These are phyloP conservation scores for Dromococcyx pavoninus DNA, from an alignment of 2,797 vertebrate genomes.

Conservation along the genomic window DNA sequence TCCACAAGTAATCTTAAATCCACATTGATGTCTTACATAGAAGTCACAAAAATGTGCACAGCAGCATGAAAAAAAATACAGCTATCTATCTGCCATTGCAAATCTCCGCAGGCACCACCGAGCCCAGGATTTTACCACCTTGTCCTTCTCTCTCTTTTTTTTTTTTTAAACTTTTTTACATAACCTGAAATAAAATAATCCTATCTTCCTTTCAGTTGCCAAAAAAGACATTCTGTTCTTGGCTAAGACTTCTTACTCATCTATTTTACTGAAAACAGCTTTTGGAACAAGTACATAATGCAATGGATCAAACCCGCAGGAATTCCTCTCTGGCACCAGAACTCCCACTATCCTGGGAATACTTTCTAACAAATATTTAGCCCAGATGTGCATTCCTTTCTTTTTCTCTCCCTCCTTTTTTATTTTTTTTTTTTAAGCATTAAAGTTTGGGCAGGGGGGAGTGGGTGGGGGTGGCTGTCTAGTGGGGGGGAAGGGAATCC, in stretches of 20 bases:
- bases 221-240: slow-evolving; percentile 92
- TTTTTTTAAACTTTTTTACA: slow-evolving; percentile 40
- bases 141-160: background rate
- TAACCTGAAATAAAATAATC: slow-evolving; percentile 75
- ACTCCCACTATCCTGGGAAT: slow-evolving; percentile 81
- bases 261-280: slow-evolving; percentile 84
- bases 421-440: background rate
- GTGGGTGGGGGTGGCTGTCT: background rate
- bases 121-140: slow-evolving; percentile 52
- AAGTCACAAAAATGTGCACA: background rate
- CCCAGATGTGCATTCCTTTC: slow-evolving; percentile 87
- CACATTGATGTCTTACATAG: background rate
- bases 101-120: background rate
- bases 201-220: slow-evolving; percentile 76
- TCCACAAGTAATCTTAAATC: background rate
- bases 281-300: slow-evolving; percentile 90
- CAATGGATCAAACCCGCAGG: slow-evolving; percentile 89
- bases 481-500: background rate
- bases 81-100: background rate
- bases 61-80: background rate
- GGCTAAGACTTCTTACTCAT: slow-evolving; percentile 78
- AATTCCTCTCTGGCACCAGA: slow-evolving; percentile 87
- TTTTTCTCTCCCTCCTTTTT: slow-evolving; percentile 58
- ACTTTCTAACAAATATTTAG: slow-evolving; percentile 85
- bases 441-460: background rate